These are phyloP conservation scores for Cataglyphis rosenhaueri DNA, from an alignment of 2,888 invertebrate species.

Conservation along the genomic window DNA sequence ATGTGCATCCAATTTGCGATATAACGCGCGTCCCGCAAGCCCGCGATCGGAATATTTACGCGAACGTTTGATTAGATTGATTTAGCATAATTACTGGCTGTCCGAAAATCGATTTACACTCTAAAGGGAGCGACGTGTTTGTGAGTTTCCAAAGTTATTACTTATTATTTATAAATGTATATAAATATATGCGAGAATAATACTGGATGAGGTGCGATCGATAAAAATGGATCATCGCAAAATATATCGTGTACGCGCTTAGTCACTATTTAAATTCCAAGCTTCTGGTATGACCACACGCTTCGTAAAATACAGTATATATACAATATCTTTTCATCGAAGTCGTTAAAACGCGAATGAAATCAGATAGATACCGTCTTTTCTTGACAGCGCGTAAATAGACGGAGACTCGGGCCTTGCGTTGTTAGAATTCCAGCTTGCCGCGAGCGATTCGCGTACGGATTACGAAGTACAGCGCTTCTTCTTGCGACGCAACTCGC, in stretches of 20 bases:
- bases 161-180: not conserved
- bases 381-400: not conserved
- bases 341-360: not conserved
- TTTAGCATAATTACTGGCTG: slow-evolving; percentile 24
- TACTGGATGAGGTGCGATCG: not conserved
- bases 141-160: slow-evolving; percentile 9
- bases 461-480: slow-evolving; percentile 34
- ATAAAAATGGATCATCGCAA: not conserved
- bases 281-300: not conserved
- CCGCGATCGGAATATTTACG: slow-evolving; percentile 36
- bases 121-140: not conserved
- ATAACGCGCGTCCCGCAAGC: not conserved
- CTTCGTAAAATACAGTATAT: not conserved
- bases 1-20: slow-evolving; percentile 46
- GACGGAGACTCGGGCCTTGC: not conserved
- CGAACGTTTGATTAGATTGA: slow-evolving; percentile 42
- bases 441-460: slow-evolving; percentile 9
- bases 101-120: slow-evolving; percentile 30
- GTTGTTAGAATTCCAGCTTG: slow-evolving; percentile 5
- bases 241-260: not conserved
- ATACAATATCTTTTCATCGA: not conserved
- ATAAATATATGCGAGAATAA: not conserved
- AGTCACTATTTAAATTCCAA: not conserved
- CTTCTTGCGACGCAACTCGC: slow-evolving; percentile 34
- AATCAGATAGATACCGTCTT: not conserved